Conservation (phyloP, 2,888 invertebrate genomes). For the Sarcophaga carnaria region DNA sequence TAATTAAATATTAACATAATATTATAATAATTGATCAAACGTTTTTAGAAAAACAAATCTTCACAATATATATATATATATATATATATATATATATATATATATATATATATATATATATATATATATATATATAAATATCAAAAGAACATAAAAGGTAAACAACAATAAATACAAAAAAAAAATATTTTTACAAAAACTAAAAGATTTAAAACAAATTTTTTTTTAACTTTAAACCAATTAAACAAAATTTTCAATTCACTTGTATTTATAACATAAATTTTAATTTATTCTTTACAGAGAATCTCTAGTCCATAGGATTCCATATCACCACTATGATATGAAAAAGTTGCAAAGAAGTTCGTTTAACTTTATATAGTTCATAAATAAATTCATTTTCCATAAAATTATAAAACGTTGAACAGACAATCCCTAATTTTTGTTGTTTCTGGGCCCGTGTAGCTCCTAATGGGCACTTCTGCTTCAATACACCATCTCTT, state of each 20-base stretch:
- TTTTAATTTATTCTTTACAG: too few relatives aligned
- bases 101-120: neutral
- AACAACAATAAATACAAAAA: slow-evolving; percentile 12
- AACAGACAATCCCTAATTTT: too few relatives aligned
- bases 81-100: neutral
- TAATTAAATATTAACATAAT: slow-evolving; percentile 2
- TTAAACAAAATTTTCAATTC: neutral
- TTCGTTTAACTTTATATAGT: too few relatives aligned
- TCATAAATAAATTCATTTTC: too few relatives aligned
- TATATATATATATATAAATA: neutral
- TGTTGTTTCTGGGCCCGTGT: too few relatives aligned
- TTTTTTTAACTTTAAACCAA: slow-evolving; percentile 7
- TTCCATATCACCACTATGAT: too few relatives aligned
- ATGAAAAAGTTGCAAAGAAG: too few relatives aligned
- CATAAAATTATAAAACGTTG: too few relatives aligned
- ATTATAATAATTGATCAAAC: slow-evolving; percentile 9
- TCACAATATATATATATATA: slow-evolving; percentile 1
- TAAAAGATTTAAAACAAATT: neutral
- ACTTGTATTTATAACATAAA: neutral
- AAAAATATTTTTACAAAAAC: slow-evolving; percentile 45
- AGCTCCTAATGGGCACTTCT: too few relatives aligned
- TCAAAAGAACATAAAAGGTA: neutral
- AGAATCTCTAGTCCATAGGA: too few relatives aligned
- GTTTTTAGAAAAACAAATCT: slow-evolving; percentile 25
- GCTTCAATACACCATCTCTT: too few relatives aligned